phyloP scores from a whole-genome alignment of 2,888 invertebrate species.

The Melanotus villosus region DNA sequence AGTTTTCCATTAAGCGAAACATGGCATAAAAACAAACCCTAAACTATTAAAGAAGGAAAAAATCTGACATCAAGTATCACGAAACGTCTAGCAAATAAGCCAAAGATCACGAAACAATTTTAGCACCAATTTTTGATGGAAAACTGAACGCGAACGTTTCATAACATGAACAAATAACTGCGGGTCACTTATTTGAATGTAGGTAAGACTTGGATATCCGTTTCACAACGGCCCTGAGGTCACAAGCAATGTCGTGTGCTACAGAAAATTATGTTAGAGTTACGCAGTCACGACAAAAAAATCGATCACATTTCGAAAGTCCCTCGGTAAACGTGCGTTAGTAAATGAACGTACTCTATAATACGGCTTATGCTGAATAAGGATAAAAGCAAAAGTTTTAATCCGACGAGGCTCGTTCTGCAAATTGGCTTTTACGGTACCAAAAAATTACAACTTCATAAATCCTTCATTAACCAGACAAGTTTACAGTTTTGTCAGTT shows the following conservation, averaged over 20 bases:
- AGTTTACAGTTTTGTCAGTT: too few species aligned
- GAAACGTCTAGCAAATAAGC: too few species aligned
- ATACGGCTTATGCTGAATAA: not conserved
- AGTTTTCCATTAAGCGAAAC: too few species aligned
- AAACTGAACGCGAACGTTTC: constrained; percentile 12
- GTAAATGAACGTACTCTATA: constrained; percentile 21
- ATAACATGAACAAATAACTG: constrained; percentile 13
- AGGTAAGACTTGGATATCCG: constrained; percentile 23
- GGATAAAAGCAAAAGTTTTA: not conserved
- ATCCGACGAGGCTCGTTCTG: not conserved
- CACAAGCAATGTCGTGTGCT: constrained; percentile 40
- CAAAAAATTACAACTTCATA: constrained; percentile 9
- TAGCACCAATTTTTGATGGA: not conserved
- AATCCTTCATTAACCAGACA: constrained; percentile 2
- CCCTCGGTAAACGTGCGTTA: constrained; percentile 38
- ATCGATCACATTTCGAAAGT: constrained; percentile 45
- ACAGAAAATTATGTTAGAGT: constrained; percentile 39
- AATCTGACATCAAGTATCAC: too few species aligned
- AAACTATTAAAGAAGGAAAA: too few species aligned
- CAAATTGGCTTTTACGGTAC: constrained; percentile 15
- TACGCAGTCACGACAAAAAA: constrained; percentile 43
- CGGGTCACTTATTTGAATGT: constrained; percentile 35
- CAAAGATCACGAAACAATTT: not conserved
- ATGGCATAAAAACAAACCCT: too few species aligned
- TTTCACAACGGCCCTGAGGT: constrained; percentile 44